Evolutionary conservation across 2,888 invertebrate genomes (phyloP), one percentile per base, ranked within the genome.

Genomic region (Stenurella melanura): DNA sequence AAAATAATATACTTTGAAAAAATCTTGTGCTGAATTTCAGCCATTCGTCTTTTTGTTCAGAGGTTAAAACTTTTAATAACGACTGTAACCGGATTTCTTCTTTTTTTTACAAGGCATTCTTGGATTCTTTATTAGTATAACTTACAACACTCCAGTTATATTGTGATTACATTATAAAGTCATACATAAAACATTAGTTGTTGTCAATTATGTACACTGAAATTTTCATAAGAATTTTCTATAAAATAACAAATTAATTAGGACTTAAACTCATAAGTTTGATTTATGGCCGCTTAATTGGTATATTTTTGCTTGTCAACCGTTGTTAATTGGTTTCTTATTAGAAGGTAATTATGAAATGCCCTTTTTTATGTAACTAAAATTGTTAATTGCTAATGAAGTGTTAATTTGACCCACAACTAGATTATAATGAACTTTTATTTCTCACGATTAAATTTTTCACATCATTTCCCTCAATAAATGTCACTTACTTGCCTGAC

Each of bases 391-490:
- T 72, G 64, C 66, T 66, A 77, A 77, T 74, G 74, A 77, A 73
- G 74, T 80, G 75, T 78, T 79, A 74, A 63, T 74, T 66, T 73
- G 60, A 73, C n/a, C 69, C 18, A n/a, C 76, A 69, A 76, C 69
- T 77, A 75, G 75, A 58, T 75, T 72, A 69, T 75, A 79, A 79
- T 77, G 73, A 78, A 74, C 30, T 68, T 56, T 69, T 75, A 79
- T 64, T 77, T 79, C 79, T 68, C 75, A 75, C 66, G 74, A 75
- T 63, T 64, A 26, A 42, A 42, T 73, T 73, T 73, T 66, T 73
- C 67, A 74, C 72, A 30, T 72, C 63, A 54, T 63, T 72, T 72
- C 61, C 67, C 63, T 12, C 12, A 26, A 63, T 63, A 26, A 17
- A 30, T 63, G 72, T 63, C 50, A n/a, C 21, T 54, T 60, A 54